Percentiles rank a stretch among this genome's conserved stretches.
These are phyloP conservation scores for Pelodiscus sinensis DNA, from an alignment of 2,113 vertebrate species.

Conservation along the genomic window DNA sequence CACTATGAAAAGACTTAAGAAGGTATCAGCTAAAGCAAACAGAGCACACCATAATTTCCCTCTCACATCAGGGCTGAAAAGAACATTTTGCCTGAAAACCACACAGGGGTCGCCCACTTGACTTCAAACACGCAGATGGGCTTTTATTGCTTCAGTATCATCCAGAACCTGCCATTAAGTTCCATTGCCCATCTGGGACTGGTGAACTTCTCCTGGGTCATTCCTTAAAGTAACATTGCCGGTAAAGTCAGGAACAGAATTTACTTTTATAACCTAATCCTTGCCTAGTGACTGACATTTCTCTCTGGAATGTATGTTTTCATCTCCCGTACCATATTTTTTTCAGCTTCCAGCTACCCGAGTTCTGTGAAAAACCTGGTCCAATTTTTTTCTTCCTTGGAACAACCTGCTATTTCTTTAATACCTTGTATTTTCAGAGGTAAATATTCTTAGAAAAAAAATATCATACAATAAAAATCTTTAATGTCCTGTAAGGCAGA, in stretches of 20 bases:
- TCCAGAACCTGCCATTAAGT: not conserved
- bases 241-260: not conserved
- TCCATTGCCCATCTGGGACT: not conserved
- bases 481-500: not conserved
- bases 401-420: not conserved
- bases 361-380: not conserved
- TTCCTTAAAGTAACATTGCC: not conserved
- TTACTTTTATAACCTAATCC: not conserved
- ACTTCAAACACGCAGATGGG: not conserved
- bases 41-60: not conserved
- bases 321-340: not conserved
- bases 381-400: not conserved
- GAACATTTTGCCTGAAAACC: not conserved
- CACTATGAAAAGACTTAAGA: too few species aligned
- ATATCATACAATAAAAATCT: not conserved
- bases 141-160: not conserved
- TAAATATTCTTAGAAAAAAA: slow-evolving; percentile 7
- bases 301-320: not conserved
- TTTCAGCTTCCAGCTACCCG: not conserved
- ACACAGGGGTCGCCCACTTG: not conserved
- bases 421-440: not conserved
- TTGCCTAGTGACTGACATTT: not conserved
- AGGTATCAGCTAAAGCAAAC: not conserved
- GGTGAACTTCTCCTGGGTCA: not conserved
- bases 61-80: not conserved